Percentiles rank a stretch among this genome's conserved stretches.
phyloP scores from a whole-genome alignment of 2,113 vertebrate genomes.

The Anser brachyrhynchus region DNA sequence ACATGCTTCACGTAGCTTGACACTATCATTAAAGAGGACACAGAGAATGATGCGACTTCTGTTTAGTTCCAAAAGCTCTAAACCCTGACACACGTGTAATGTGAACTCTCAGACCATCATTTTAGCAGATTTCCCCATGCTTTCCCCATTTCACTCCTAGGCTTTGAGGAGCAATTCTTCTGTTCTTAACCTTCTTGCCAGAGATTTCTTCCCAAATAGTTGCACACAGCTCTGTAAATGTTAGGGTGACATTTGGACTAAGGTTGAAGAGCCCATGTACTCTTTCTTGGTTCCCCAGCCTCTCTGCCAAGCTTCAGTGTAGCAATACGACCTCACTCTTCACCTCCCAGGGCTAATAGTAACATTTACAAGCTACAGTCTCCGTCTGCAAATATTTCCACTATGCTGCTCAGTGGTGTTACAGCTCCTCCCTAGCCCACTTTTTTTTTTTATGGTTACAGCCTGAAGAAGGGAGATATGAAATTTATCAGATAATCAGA shows the following conservation, averaged over 20 bases:
- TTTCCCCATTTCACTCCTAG: not conserved
- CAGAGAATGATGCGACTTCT: not conserved
- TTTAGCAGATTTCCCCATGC: not conserved
- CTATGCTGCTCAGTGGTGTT: not conserved
- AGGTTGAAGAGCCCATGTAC: constrained; percentile 12
- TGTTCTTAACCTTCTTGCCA: constrained; percentile 42
- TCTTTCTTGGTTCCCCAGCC: constrained; percentile 22
- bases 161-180: constrained; percentile 47
- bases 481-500: constrained; percentile 42
- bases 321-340: not conserved
- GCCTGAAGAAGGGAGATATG: not conserved
- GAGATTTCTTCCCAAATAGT: constrained; percentile 59
- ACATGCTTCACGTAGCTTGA: not conserved
- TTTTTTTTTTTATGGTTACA: not conserved
- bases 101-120: not conserved
- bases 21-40: not conserved
- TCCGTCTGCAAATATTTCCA: constrained; percentile 76
- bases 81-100: not conserved
- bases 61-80: too few species aligned
- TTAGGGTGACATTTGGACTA: constrained; percentile 81
- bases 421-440: not conserved
- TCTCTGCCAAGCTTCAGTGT: constrained; percentile 38
- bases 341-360: constrained; percentile 70
- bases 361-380: constrained; percentile 80
- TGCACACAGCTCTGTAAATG: constrained; percentile 76